Base-by-base conservation (phyloP, 2,113 vertebrate species). In the Zosterops lateralis region DNA sequence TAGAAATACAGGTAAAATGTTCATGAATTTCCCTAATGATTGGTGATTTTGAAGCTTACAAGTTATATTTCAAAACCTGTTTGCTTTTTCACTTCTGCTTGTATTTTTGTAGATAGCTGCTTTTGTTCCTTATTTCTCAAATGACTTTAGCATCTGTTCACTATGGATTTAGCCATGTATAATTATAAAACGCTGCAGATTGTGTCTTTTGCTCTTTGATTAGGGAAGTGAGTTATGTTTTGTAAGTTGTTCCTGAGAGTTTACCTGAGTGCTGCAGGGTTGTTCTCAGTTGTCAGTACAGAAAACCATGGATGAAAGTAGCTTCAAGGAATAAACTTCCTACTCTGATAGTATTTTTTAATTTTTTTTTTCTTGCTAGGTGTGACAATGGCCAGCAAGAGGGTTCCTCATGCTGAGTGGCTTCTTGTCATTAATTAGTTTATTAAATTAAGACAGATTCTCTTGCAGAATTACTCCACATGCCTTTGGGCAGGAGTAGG, bases 51-150 rank as follows among this genome's bases (percentile, higher is more conserved):
- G 68, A 93, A 83, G 61, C 25, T 86, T 76, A 17, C 14, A 65
- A 54, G 25, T 67, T 92, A 3, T 24, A 45, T 82, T 87, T 83
- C 22, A 76, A 76, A 90, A 47, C n/a, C 21, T 57, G 7, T 62
- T 81, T 92, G 17, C 40, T 64, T 90, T 73, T 80, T 86, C 12
- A 26, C 15, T 83, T 88, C 45, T 51, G 8, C 5, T 1, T 78
- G 25, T 56, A 3, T 83, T 94, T 73, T 62, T 70, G 24, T 25
- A 45, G 21, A 8, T 53, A 45, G 26, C 47, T 61, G 38, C 24
- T 36, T 86, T 73, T 66, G 47, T 93, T 92, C 77, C 51, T 73
- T 90, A 25, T 80, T 96, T 92, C 48, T 83, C 48, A 65, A 70
- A 32, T 34, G 36, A 38, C 62, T 91, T 75, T 53, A 32, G 29